Conservation (phyloP, 2,888 invertebrate genomes). For the Lymantria dispar region DNA sequence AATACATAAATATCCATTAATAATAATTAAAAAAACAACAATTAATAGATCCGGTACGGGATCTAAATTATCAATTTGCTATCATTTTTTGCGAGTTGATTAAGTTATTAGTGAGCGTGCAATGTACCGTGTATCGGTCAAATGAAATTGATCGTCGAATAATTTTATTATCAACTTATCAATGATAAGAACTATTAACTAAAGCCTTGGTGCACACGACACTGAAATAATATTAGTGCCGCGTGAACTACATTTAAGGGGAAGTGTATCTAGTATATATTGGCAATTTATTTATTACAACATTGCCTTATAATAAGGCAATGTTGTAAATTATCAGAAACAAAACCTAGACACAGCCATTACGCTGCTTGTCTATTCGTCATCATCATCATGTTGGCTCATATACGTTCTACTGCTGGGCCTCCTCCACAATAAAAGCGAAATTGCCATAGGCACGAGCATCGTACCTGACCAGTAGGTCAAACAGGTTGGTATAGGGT, state of each 20-base stretch:
- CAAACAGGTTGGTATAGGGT: no score
- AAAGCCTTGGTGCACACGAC: constrained; percentile 48
- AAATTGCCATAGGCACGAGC: no score
- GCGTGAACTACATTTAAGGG: constrained; percentile 64
- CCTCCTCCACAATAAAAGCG: no score
- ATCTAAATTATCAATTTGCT: constrained; percentile 15
- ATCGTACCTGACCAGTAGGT: no score
- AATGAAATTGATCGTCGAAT: constrained; percentile 18
- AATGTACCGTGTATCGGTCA: constrained; percentile 14
- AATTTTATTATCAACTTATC: constrained; percentile 28
- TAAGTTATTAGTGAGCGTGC: constrained; percentile 1
- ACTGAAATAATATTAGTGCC: constrained; percentile 47
- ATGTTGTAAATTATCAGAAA: no score
- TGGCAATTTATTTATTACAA: no score
- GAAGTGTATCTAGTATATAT: constrained; percentile 19
- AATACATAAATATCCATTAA: neutral
- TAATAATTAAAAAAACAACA: neutral
- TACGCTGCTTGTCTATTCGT: no score
- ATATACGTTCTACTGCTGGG: no score
- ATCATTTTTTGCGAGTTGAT: constrained; percentile 6
- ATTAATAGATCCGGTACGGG: neutral
- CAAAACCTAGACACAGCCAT: neutral
- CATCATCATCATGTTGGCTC: no score
- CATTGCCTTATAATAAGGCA: no score
- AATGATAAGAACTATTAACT: constrained; percentile 35